These are phyloP conservation scores for Parazoanthus atlanticus DNA, from an alignment of 92 coral and sea anemone species.

Conservation along the genomic window DNA sequence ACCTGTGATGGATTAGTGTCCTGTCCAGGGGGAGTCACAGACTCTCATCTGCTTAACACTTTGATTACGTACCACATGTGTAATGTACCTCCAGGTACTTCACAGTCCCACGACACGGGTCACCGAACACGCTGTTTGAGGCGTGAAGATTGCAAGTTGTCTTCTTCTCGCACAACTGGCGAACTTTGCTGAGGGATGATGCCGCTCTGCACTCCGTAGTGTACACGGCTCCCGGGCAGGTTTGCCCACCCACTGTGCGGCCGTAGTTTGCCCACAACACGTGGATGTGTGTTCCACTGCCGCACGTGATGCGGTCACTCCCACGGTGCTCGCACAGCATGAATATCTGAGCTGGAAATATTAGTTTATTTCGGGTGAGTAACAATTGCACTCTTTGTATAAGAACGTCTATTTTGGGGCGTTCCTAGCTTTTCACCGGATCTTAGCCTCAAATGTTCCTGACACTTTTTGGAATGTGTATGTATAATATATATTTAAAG, in stretches of 20 bases:
- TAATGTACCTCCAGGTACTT: conserved; percentile 23
- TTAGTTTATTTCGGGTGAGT: too few relatives aligned
- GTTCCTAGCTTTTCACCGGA: too few relatives aligned
- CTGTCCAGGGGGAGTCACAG: too few relatives aligned
- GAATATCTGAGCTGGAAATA: neutral
- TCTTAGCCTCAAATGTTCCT: too few relatives aligned
- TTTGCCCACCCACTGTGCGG: neutral
- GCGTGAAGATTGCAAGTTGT: neutral
- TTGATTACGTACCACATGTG: neutral
- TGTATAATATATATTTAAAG: too few relatives aligned
- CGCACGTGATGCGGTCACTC: neutral
- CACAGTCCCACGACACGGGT: conserved; percentile 1
- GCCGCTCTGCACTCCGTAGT: neutral
- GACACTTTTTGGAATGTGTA: too few relatives aligned
- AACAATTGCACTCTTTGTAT: too few relatives aligned
- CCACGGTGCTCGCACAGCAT: neutral
- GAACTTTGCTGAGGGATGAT: neutral
- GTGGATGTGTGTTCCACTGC: neutral
- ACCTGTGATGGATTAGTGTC: too few relatives aligned
- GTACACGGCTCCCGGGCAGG: neutral
- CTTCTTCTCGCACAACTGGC: neutral
- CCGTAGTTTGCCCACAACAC: neutral
- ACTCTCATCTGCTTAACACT: too few relatives aligned
- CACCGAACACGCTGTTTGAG: conserved; percentile 13
- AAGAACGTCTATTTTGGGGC: too few relatives aligned